These are phyloP conservation scores for Drosophila mercatorum DNA, from an alignment of 2,888 invertebrate species.

Conservation along the genomic window DNA sequence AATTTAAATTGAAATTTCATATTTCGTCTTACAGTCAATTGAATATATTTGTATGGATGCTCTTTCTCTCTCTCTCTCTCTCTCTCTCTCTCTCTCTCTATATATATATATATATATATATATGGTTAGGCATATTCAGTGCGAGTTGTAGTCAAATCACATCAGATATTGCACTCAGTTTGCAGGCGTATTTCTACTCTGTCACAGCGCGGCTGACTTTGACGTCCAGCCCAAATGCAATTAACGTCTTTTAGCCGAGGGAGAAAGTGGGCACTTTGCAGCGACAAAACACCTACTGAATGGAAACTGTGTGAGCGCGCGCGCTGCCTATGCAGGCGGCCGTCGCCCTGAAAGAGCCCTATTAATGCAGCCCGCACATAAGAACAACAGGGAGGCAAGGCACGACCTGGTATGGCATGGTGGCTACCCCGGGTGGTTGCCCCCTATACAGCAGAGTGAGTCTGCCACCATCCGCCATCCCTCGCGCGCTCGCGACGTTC, in stretches of 20 bases:
- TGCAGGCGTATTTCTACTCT: neutral
- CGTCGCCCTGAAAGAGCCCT: constrained; percentile 18
- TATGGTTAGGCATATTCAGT: neutral
- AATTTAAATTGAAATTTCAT: neutral
- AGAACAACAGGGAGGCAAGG: constrained; percentile 5
- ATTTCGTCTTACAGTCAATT: too few relatives aligned
- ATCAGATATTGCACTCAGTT: neutral
- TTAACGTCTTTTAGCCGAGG: constrained; percentile 19
- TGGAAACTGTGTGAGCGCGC: constrained; percentile 23
- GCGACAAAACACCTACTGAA: constrained; percentile 15
- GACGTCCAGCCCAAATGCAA: constrained; percentile 13
- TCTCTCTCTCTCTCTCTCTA: too few relatives aligned
- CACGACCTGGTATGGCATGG: constrained; percentile 8
- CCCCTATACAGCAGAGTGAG: constrained; percentile 5
- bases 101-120: too few relatives aligned
- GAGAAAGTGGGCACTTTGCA: constrained; percentile 10
- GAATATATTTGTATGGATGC: too few relatives aligned
- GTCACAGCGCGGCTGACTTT: neutral
- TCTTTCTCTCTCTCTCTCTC: too few relatives aligned
- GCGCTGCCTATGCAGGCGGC: constrained; percentile 35
- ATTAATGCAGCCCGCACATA: constrained; percentile 52
- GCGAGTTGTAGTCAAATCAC: neutral
- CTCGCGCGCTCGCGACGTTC: neutral
- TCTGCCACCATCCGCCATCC: neutral
- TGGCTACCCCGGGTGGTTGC: neutral